Base-by-base conservation (phyloP, 2,113 vertebrate genomes). In the Tachycineta bicolor region DNA sequence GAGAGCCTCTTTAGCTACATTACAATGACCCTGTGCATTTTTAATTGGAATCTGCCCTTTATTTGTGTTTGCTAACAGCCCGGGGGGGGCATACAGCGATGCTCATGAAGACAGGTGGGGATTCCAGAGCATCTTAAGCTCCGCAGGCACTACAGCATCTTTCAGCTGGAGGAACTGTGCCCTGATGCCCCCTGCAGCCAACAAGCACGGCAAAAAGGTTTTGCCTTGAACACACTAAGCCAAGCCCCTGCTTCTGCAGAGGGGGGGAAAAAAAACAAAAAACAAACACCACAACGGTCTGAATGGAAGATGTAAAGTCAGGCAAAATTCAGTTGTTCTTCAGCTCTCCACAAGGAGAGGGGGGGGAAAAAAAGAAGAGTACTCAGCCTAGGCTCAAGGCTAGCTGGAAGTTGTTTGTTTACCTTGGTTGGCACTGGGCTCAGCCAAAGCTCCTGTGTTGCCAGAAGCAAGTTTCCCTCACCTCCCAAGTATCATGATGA, bases 1-100 rank as follows among this genome's bases (percentile, higher is more conserved):
- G 33, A 83, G 71, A 70, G 65, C 56, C 79, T 94, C 90, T 92
- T 92, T 49, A 96, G 76, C 82, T 95, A 75, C 12, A 65, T 86
- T 80, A 92, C 92, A 87, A 15, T 3, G 1, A 59, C 47, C 23
- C 55, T 34, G 70, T 80, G 59, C 44, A 77, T 87, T 89, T 96
- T 74, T 80, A 43, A 63, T 56, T 79, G 64, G 67, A 63, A 83
- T 44, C 60, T 64, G 78, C 43, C 71, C 71, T 78, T 91, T 80
- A 28, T 46, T 34, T 81, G 85, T 73, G 62, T 83, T 94, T 85
- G 43, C 82, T 73, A 63, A n/a, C 62, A 91, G 89, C 78, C 83
- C 0, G 8, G 92, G 52, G 82, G 21, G 52, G 12, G 5, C 39
- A 52, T 21, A 74, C 26, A 34, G 24, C 31, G 41, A 21, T 59